Evolutionary conservation across 2,888 invertebrate species (phyloP), one percentile per base, ranked within the genome.

Genomic region (Dasypolia templi): DNA sequence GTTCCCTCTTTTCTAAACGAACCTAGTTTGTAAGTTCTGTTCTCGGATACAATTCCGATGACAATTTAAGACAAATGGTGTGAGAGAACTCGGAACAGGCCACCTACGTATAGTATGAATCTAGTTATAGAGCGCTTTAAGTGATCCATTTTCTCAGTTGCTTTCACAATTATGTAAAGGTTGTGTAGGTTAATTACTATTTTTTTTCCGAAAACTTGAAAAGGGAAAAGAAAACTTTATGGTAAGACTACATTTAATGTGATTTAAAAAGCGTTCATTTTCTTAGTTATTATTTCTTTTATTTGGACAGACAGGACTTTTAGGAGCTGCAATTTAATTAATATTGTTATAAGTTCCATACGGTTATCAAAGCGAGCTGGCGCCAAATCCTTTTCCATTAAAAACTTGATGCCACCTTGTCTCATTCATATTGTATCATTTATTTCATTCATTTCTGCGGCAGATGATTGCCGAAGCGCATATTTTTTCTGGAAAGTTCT

Each of bases 41-140:
- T 61, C 81, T 78, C 75, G 78, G 78, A 85, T 85, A 79, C 70
- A 75, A 81, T 86, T 77, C 77, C 46, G 76, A 74, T 75, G 75
- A 78, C 81, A 86, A 78, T 81, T 77, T 72, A 72, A 80, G 81
- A 86, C 77, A 84, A 87, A 87, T 86, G 79, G 72, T 63, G 68
- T 77, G 77, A 69, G 71, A 61, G 55, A 69, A 75, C 70, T 68
- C 29, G 58, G 46, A 58, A 70, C 62, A 68, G 46, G 51, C 55
- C 55, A 26, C 17, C 29, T 53, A n/a, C 64, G 6, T 53, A 12
- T 0, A 53, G 84, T 84, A 39, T 68, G 46, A 62, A 75, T 61
- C 12, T 19, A 53, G 44, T 46, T 68, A 61, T 56, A 68, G 73
- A 72, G 73, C 59, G 53, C 26, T 61, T 22, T 19, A 26, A 42